Conservation (phyloP, 2,888 invertebrate genomes). For the Isoperla grammatica region DNA sequence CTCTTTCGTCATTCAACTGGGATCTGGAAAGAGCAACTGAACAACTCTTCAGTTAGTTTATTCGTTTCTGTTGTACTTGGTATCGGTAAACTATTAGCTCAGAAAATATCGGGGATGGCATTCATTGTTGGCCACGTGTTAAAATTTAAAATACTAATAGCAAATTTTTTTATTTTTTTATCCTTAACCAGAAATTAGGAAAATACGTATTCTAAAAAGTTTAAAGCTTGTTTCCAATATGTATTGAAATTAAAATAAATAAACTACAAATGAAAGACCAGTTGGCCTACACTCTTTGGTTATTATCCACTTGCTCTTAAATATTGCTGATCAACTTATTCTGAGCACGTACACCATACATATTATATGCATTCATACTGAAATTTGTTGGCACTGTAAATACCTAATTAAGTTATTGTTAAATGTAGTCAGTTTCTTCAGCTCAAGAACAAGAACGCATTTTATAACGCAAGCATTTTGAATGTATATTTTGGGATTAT, state of each 20-base stretch:
- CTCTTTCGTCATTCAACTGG: constrained; percentile 90
- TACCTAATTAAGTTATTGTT: too few relatives aligned
- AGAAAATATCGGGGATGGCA: background rate
- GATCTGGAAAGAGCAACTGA: constrained; percentile 89
- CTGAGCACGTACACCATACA: background rate
- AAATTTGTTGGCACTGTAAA: too few relatives aligned
- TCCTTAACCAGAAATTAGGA: background rate
- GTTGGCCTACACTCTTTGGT: too few relatives aligned
- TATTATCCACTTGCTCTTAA: too few relatives aligned
- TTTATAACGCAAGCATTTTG: too few relatives aligned
- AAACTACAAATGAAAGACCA: too few relatives aligned
- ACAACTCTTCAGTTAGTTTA: constrained; percentile 70
- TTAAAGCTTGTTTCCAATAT: background rate
- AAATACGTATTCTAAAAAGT: background rate
- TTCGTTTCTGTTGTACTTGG: background rate
- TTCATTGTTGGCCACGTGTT: constrained; percentile 4
- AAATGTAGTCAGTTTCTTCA: too few relatives aligned
- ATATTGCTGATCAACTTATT: too few relatives aligned
- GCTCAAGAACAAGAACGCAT: too few relatives aligned
- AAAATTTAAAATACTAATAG: background rate
- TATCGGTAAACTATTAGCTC: background rate
- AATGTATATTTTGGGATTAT: too few relatives aligned
- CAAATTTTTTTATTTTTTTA: constrained; percentile 11
- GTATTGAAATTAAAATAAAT: too few relatives aligned
- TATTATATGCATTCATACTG: background rate